Evolutionary conservation across 2,888 invertebrate species (phyloP).

Genomic region (Cephus rjabovi): DNA sequence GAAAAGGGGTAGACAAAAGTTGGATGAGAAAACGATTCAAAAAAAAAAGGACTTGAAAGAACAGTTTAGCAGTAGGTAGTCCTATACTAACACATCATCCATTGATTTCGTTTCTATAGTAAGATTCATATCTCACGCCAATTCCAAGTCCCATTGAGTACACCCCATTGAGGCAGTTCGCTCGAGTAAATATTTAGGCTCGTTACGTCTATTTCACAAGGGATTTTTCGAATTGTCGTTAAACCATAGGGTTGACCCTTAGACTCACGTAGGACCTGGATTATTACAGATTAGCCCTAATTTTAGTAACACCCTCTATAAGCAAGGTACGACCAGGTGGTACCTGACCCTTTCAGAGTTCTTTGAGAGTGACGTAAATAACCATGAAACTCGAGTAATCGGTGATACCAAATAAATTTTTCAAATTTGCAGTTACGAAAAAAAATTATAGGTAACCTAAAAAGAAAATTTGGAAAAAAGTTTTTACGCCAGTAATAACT

Average conservation of each 20-base stretch:
- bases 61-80: background rate
- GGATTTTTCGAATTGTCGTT: background rate
- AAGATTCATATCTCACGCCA: slow-evolving; percentile 44
- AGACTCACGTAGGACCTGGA: background rate
- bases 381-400: slow-evolving; percentile 16
- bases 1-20: background rate
- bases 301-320: background rate
- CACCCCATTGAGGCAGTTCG: slow-evolving; percentile 34
- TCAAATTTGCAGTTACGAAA: slow-evolving; percentile 19
- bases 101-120: slow-evolving; percentile 6
- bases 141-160: slow-evolving; percentile 30
- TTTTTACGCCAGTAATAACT: background rate
- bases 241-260: background rate
- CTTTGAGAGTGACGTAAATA: background rate
- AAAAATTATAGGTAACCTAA: slow-evolving; percentile 34
- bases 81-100: background rate
- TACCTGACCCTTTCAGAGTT: background rate
- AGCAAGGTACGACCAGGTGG: background rate
- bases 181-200: slow-evolving; percentile 55
- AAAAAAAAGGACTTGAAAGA: background rate
- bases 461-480: background rate
- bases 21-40: background rate
- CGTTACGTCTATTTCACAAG: slow-evolving; percentile 26
- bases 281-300: background rate
- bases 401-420: slow-evolving; percentile 19